Evolutionary conservation across 2,888 invertebrate genomes (phyloP), one percentile per base, ranked within the genome.

Genomic region (Suillia variegata): DNA sequence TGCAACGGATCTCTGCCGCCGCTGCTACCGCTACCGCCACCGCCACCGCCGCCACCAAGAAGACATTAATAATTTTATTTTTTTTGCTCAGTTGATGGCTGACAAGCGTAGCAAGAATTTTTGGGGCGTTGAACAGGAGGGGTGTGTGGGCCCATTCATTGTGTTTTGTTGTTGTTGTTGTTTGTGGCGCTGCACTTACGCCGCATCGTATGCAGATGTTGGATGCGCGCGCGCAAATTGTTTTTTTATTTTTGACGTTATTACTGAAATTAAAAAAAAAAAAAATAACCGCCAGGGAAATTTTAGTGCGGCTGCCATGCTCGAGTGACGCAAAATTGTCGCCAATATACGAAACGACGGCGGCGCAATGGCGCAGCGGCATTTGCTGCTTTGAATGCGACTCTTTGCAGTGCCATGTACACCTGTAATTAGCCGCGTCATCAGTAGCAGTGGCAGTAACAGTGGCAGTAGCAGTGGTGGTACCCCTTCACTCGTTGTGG

Each of bases 291-390:
- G 21, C 15, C 33, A 18, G 26, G n/a, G 12, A 6, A n/a, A 17
- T 5, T 51, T 6, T 18, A 31, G 20, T 21, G 51, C 51, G 17
- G 31, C 12, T 31, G 31, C 18, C 10, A 66, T 70, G 74, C 73
- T 71, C 70, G 73, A 70, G 65, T 74, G 74, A 69, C 73, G 73
- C 74, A 62, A 74, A 74, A 74, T 74, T 73, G 72, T 73, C 72
- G n/a, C n/a, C n/a, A n/a, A n/a, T n/a, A n/a, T n/a, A n/a, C n/a
- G n/a, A n/a, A n/a, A n/a, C n/a, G n/a, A n/a, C n/a, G n/a, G n/a
- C n/a, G n/a, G n/a, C n/a, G n/a, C n/a, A n/a, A n/a, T n/a, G n/a
- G n/a, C n/a, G 73, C 72, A 70, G 12, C 13, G 45, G 17, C 18
- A 38, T n/a, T 38, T n/a, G 6, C 38, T 4, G 38, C 38, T 38